Conservation (phyloP, 2,888 invertebrate genomes). For the Caenorhabditis virilis region DNA sequence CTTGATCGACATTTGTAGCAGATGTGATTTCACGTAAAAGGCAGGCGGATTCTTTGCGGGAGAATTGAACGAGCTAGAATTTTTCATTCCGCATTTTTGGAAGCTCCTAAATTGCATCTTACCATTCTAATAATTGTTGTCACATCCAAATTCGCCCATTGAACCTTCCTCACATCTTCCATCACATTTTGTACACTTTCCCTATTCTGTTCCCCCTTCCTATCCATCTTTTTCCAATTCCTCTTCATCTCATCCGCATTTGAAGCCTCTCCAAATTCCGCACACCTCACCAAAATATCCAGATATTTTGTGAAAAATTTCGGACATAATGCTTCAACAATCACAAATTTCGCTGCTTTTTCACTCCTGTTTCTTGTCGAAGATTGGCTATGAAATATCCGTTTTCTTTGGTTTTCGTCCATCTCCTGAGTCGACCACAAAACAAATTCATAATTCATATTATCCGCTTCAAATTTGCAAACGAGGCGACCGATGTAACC, state of each 20-base stretch:
- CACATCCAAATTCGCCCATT: conserved; percentile 34
- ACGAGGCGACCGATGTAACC: conserved; percentile 26
- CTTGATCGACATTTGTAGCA: conserved; percentile 34
- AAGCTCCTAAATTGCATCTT: no score
- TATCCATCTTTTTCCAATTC: background rate
- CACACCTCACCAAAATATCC: conserved; percentile 33
- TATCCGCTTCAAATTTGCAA: conserved; percentile 31
- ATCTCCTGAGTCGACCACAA: conserved; percentile 35
- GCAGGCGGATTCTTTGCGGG: conserved; percentile 30
- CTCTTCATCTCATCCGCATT: conserved; percentile 10
- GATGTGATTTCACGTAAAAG: conserved; percentile 26
- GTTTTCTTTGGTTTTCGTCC: conserved; percentile 9
- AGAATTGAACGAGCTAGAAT: conserved; percentile 30
- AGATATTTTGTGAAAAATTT: conserved; percentile 30
- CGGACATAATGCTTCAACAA: conserved; percentile 28
- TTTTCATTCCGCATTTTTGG: no score
- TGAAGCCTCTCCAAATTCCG: conserved; percentile 35
- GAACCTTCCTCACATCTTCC: conserved; percentile 33
- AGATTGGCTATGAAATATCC: background rate
- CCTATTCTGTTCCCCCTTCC: conserved; percentile 2
- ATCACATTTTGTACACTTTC: conserved; percentile 27
- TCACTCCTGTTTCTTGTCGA: background rate
- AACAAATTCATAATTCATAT: conserved; percentile 22
- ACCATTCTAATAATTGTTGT: conserved; percentile 32
- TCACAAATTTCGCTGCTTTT: conserved; percentile 14